Base-by-base conservation (phyloP, 2,113 vertebrate genomes). In the Gorsachius goisagi region DNA sequence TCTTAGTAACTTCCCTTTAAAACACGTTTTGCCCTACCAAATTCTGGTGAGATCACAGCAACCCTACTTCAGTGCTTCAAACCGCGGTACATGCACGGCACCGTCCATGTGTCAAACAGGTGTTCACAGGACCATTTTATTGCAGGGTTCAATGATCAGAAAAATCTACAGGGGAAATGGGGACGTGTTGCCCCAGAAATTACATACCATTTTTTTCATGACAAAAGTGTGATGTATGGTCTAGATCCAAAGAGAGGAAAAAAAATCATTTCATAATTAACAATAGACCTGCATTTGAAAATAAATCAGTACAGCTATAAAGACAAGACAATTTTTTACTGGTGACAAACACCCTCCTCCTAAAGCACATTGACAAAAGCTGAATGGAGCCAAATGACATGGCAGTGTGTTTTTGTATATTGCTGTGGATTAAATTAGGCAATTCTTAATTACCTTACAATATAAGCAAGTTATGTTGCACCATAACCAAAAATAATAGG, bases 91-190 rank as follows among this genome's bases (percentile, higher is more conserved):
- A 10, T 2, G 73, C 32, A 30, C 22, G 37, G 63, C 30, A 18
- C 56, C n/a, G 9, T 56, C 64, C 91, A 83, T 85, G 85, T 95
- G 83, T 91, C 92, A 92, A 53, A 55, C 94, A 98, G 93, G 93
- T 97, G 92, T 90, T 87, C 73, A 67, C 6, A 7, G 78, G 71
- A 89, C 95, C 32, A 1, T 90, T 97, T 97, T 95, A 96, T 83
- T 87, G 35, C 79, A 94, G 90, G 85, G 85, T 92, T 95, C 96
- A 97, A 59, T 3, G 88, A 94, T 95, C 90, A 97, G 85, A 88
- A 96, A 96, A 96, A 96, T 95, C 93, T 78, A 95, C 41, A 52
- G 19, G 90, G 47, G 75, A 90, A 97, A 88, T 77, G 83, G 85
- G 77, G 89, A 95, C 85, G 3, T 85, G 85, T 87, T 96, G 72